Percentiles rank a stretch among this genome's conserved stretches.
These are phyloP conservation scores for Drosophila eugracilis DNA, from an alignment of 1,140 invertebrate species.

Conservation along the genomic window DNA sequence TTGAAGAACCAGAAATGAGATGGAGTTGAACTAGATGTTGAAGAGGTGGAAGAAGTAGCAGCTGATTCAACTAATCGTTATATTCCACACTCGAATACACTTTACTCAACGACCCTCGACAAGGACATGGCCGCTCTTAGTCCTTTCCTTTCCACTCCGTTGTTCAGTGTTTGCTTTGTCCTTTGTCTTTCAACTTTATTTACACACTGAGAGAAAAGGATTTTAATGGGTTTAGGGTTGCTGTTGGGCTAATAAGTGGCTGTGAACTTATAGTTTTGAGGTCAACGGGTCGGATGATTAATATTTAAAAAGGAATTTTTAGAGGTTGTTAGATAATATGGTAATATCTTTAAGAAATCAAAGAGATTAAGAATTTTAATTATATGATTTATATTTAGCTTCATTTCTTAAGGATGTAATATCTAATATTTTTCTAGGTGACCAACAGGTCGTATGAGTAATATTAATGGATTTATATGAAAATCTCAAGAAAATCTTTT, in stretches of 20 bases:
- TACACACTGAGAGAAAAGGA: neutral
- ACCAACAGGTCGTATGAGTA: no score
- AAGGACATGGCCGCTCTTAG: conserved; percentile 34
- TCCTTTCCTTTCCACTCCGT: conserved; percentile 5
- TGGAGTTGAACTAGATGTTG: neutral
- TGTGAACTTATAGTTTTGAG: neutral
- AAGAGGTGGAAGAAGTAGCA: conserved; percentile 12
- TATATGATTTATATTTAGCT: no score
- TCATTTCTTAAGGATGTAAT: no score
- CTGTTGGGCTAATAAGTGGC: neutral
- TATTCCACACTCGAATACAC: conserved; percentile 61
- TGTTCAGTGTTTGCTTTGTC: conserved; percentile 13
- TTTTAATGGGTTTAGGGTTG: neutral
- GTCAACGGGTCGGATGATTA: neutral
- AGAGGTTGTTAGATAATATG: no score
- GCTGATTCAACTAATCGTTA: conserved; percentile 57
- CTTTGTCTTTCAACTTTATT: conserved; percentile 11
- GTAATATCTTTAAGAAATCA: no score
- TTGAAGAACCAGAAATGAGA: conserved; percentile 1
- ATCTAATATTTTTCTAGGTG: no score
- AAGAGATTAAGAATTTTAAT: no score
- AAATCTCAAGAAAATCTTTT: no score
- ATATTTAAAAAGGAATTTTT: no score
- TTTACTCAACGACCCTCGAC: conserved; percentile 55
- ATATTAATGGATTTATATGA: no score